These are phyloP conservation scores for Homarus americanus DNA, from an alignment of 1,140 invertebrate species.

Conservation along the genomic window DNA sequence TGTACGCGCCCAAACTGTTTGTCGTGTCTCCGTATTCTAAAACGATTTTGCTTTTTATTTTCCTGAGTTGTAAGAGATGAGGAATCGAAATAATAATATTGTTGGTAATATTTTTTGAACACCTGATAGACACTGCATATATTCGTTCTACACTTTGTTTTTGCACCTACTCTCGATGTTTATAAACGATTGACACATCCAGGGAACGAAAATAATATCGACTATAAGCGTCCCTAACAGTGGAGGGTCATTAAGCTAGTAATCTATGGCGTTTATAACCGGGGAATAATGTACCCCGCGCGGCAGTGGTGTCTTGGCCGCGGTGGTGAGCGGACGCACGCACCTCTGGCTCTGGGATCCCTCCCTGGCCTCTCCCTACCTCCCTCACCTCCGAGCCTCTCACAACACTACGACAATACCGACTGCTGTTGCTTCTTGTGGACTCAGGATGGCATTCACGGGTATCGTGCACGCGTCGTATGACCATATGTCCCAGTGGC, in stretches of 20 bases:
- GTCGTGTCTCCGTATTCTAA: too few species aligned
- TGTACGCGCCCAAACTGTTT: too few species aligned
- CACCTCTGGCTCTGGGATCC: background rate
- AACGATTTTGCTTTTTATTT: too few species aligned
- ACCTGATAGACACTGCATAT: too few species aligned
- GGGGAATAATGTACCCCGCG: background rate
- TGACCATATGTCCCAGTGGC: background rate
- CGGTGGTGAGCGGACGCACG: background rate
- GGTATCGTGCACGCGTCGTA: background rate
- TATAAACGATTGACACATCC: too few species aligned
- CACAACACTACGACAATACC: background rate
- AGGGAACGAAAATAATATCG: background rate
- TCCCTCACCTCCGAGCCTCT: background rate
- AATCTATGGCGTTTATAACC: conserved; percentile 9
- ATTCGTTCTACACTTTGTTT: too few species aligned
- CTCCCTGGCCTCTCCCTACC: background rate
- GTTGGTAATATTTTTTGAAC: too few species aligned
- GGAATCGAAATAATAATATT: too few species aligned
- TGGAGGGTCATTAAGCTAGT: background rate
- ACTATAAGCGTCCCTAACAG: background rate
- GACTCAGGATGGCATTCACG: background rate
- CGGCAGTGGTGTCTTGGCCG: background rate
- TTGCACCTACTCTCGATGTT: too few species aligned
- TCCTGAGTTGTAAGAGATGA: too few species aligned
- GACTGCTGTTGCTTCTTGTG: background rate